These are phyloP conservation scores for Incurvaria masculella DNA, from an alignment of 2,888 invertebrate genomes.

Conservation along the genomic window DNA sequence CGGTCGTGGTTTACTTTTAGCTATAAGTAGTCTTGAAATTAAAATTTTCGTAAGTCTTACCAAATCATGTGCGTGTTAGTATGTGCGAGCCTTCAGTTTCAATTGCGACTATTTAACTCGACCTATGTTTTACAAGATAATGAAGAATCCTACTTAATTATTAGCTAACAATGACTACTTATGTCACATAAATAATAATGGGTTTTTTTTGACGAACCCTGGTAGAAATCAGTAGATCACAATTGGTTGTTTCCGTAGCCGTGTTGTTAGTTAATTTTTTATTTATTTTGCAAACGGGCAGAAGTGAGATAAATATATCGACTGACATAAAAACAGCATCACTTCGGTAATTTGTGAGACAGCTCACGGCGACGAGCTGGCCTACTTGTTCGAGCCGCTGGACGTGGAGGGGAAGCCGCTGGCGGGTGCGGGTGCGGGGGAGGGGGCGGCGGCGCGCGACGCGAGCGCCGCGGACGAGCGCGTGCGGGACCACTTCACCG, in stretches of 20 bases:
- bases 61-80: no score
- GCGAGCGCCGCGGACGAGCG: constrained; percentile 55
- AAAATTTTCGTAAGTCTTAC: no score
- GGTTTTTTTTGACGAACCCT: constrained; percentile 1
- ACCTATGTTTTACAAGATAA: no score
- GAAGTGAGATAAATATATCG: neutral
- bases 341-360: constrained; percentile 21
- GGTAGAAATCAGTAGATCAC: no score
- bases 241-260: no score
- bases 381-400: constrained; percentile 66
- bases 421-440: constrained; percentile 25
- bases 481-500: constrained; percentile 64
- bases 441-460: constrained; percentile 7
- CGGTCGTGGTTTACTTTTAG: no score
- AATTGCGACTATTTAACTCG: no score
- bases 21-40: no score
- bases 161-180: no score
- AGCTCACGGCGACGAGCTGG: constrained; percentile 70
- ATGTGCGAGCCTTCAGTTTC: no score
- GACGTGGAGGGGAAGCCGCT: constrained; percentile 58
- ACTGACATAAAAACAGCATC: neutral
- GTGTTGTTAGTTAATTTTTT: no score
- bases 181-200: constrained; percentile 9
- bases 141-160: no score
- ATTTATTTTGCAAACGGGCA: neutral